A percentile compares a stretch with the other conserved stretches of the same genome.
Evolutionary conservation across 2,888 invertebrate genomes (phyloP).

Genomic region (Mantis religiosa): DNA sequence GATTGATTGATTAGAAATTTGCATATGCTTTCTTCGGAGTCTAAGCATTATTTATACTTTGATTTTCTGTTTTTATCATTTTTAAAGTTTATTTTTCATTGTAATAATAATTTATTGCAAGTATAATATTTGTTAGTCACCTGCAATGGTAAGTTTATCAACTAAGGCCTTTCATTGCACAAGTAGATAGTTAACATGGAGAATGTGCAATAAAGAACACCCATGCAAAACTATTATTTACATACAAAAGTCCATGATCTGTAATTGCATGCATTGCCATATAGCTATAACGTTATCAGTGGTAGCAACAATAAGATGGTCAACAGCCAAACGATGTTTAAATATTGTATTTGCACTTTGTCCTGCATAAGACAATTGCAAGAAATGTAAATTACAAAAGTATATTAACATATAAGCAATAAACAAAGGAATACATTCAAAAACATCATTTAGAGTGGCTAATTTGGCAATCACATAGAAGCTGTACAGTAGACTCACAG

Average conservation of each 20-base stretch:
- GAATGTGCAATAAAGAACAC: not conserved
- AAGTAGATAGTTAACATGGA: not conserved
- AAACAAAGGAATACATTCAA: too few relatives aligned
- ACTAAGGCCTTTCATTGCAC: not conserved
- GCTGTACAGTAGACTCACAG: too few relatives aligned
- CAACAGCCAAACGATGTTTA: not conserved
- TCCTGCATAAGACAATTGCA: not conserved
- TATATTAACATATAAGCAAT: too few relatives aligned
- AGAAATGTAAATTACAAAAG: not conserved
- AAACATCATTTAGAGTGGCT: too few relatives aligned
- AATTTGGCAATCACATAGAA: too few relatives aligned
- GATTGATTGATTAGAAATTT: not conserved
- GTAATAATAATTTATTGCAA: not conserved
- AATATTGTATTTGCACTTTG: not conserved
- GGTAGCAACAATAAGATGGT: not conserved
- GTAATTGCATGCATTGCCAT: not conserved
- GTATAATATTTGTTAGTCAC: not conserved
- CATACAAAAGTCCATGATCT: not conserved
- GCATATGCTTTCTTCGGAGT: not conserved
- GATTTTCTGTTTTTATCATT: not conserved
- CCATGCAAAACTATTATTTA: not conserved
- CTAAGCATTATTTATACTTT: not conserved
- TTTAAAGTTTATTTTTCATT: not conserved
- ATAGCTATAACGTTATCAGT: not conserved
- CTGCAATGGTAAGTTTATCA: not conserved